These are phyloP conservation scores for Pegea sp. DNA, from an alignment of 23 tunicate species.

Conservation along the genomic window DNA sequence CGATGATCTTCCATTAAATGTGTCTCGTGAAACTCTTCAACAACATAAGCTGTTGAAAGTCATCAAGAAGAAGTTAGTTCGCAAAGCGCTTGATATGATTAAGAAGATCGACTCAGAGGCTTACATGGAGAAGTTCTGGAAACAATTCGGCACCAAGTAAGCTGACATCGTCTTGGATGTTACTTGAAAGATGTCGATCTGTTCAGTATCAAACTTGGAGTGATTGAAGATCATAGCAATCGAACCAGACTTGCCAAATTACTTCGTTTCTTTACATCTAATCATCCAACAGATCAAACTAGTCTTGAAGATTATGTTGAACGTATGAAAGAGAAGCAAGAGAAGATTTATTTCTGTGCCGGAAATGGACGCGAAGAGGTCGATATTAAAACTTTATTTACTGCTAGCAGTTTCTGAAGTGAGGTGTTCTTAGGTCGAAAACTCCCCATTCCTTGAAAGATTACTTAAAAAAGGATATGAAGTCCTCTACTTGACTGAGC, in stretches of 20 bases:
- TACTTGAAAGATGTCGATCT: not conserved
- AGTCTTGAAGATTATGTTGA: slow-evolving; percentile 78
- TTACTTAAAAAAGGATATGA: slow-evolving; percentile 91
- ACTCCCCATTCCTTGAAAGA: slow-evolving; percentile 83
- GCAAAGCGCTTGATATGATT: slow-evolving; percentile 96
- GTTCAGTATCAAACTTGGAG: slow-evolving; percentile 73
- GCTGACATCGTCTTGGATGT: not conserved
- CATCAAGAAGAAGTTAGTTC: slow-evolving; percentile 95
- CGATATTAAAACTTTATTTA: slow-evolving; percentile 1
- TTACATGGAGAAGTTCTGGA: slow-evolving; percentile 93
- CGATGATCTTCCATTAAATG: slow-evolving; percentile 93
- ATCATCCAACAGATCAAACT: slow-evolving; percentile 51
- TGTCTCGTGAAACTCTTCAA: slow-evolving; percentile 99
- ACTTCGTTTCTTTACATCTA: slow-evolving; percentile 66
- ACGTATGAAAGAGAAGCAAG: slow-evolving; percentile 98
- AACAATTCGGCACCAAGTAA: slow-evolving; percentile 92
- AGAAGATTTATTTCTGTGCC: slow-evolving; percentile 95
- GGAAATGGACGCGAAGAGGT: slow-evolving; percentile 87
- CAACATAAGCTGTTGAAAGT: slow-evolving; percentile 97
- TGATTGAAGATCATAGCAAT: slow-evolving; percentile 98
- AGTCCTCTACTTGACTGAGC: slow-evolving; percentile 74
- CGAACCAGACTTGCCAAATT: slow-evolving; percentile 92
- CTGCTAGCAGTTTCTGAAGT: not conserved
- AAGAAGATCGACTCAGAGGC: slow-evolving; percentile 70
- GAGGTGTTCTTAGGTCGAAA: slow-evolving; percentile 38